Conservation (phyloP, 2,888 invertebrate genomes). For the Tethea ocularis region DNA sequence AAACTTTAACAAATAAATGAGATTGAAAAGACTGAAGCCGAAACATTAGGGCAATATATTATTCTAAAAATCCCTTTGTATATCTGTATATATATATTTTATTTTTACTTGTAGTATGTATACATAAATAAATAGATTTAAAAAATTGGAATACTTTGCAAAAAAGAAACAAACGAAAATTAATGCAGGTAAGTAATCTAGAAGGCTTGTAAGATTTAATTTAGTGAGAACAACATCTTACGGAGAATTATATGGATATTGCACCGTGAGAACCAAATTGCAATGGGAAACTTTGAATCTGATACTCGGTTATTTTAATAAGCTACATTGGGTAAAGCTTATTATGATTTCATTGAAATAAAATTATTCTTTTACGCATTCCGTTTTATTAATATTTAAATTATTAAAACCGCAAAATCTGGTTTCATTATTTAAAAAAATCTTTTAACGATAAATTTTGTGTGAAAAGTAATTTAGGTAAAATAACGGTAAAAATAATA, state of each 20-base stretch:
- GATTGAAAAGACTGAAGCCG: no score
- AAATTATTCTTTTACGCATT: not conserved
- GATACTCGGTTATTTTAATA: conserved; percentile 1
- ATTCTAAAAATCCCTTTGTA: no score
- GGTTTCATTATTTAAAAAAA: no score
- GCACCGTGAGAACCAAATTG: conserved; percentile 6
- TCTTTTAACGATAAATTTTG: not conserved
- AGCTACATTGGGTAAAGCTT: not conserved
- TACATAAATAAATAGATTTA: no score
- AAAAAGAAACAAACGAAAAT: no score
- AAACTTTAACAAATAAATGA: no score
- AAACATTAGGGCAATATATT: no score
- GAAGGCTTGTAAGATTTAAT: not conserved
- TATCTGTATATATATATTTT: no score
- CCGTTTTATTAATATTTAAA: no score
- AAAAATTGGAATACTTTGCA: not conserved
- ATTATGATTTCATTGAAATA: not conserved
- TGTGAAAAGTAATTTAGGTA: not conserved
- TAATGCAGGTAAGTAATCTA: not conserved
- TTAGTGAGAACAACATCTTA: conserved; percentile 1
- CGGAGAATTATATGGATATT: not conserved
- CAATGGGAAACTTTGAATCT: conserved; percentile 1
- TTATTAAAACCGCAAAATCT: no score
- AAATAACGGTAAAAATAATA: not conserved
- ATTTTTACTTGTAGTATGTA: no score